Conservation (phyloP, 2,797 vertebrate species). For the Molossus molossus region DNA sequence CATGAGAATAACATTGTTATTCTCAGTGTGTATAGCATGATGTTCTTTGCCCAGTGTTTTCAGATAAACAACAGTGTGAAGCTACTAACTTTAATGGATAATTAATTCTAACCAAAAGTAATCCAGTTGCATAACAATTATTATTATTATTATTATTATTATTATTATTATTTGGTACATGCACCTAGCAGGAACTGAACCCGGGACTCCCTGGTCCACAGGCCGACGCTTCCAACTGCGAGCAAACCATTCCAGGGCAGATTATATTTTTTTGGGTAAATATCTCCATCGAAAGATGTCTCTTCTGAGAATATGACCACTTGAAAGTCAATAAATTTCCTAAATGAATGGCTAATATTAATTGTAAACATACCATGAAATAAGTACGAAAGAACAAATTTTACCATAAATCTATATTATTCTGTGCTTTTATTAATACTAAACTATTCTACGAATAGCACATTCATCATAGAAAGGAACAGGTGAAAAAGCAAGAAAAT, state of each 20-base stretch:
- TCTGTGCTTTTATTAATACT: not conserved
- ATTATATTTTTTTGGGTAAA: too few relatives aligned
- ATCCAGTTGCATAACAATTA: not conserved
- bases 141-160: not conserved
- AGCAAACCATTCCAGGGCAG: too few relatives aligned
- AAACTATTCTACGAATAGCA: not conserved
- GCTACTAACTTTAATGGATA: not conserved
- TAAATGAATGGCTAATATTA: conserved; percentile 41
- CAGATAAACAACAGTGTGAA: not conserved
- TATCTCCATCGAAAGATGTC: too few relatives aligned
- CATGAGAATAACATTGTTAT: not conserved
- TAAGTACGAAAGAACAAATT: not conserved
- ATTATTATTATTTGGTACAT: too few relatives aligned
- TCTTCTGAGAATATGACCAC: not conserved
- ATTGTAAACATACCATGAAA: conserved; percentile 1
- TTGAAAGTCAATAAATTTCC: not conserved
- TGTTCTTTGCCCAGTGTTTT: not conserved
- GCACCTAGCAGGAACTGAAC: too few relatives aligned
- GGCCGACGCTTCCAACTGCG: too few relatives aligned
- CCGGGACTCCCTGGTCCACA: too few relatives aligned
- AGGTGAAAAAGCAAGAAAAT: conserved; percentile 19
- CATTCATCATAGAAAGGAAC: not conserved
- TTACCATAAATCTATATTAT: conserved; percentile 3
- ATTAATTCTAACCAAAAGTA: conserved; percentile 58
- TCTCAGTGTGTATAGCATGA: not conserved